Evolutionary conservation across 2,113 vertebrate genomes (phyloP).

Genomic region (Hypocryptadius cinnamomeus): DNA sequence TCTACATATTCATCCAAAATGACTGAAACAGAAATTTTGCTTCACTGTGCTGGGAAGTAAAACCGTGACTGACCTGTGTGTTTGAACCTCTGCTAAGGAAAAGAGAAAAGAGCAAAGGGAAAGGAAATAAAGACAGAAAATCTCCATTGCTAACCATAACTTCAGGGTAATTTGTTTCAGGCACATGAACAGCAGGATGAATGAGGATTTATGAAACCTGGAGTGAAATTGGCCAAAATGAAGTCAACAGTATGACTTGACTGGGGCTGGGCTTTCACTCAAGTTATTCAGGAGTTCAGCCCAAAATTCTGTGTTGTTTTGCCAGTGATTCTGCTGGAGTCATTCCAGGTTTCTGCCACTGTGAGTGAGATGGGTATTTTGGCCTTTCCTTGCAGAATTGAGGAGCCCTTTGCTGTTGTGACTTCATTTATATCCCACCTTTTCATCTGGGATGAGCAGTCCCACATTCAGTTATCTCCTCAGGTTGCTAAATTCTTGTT

Average conservation of each 20-base stretch:
- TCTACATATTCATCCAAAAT: not conserved
- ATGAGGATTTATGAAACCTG: not conserved
- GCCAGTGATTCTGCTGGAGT: not conserved
- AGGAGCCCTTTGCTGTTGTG: not conserved
- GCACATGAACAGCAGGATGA: not conserved
- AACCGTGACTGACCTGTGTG: not conserved
- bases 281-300: not conserved
- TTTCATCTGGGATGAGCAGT: not conserved
- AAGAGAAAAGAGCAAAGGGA: not conserved
- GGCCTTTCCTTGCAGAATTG: not conserved
- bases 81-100: not conserved
- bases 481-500: not conserved
- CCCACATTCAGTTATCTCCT: not conserved
- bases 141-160: not conserved
- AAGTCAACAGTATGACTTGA: not conserved
- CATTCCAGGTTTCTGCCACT: not conserved
- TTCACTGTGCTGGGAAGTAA: not conserved
- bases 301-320: not conserved
- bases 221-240: not conserved
- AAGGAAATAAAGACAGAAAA: not conserved
- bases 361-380: not conserved
- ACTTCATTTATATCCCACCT: not conserved
- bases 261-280: not conserved
- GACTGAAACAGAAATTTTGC: not conserved
- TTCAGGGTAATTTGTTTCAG: not conserved